Evolutionary conservation across 2,888 invertebrate species (phyloP).

Genomic region (Rhamnusium bicolor): DNA sequence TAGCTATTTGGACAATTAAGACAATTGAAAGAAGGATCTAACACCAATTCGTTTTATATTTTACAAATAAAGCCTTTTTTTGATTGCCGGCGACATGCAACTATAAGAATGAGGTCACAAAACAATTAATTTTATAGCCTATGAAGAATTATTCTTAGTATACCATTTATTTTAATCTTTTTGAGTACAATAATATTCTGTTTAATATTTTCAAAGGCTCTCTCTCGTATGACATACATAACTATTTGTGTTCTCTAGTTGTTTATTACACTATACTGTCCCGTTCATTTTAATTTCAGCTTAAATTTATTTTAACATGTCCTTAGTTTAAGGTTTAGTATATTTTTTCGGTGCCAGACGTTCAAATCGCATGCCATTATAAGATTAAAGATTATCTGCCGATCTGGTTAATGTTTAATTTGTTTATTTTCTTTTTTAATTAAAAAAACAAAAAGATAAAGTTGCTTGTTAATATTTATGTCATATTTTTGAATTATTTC

Average conservation of each 20-base stretch:
- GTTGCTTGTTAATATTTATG: no score
- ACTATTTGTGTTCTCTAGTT: neutral
- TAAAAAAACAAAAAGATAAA: no score
- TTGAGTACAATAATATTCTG: slow-evolving; percentile 19
- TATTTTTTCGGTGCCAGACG: no score
- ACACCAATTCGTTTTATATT: slow-evolving; percentile 8
- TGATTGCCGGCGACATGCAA: slow-evolving; percentile 24
- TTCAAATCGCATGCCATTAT: no score
- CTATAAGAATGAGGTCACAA: slow-evolving; percentile 29
- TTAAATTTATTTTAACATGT: slow-evolving; percentile 3
- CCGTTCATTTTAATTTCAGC: neutral
- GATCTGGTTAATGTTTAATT: no score
- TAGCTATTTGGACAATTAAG: neutral
- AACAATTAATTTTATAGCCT: slow-evolving; percentile 21
- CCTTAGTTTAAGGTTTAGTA: neutral
- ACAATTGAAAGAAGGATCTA: slow-evolving; percentile 4
- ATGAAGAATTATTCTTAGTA: slow-evolving; percentile 11
- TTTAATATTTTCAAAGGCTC: slow-evolving; percentile 6
- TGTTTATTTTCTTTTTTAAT: no score
- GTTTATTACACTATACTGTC: slow-evolving; percentile 1
- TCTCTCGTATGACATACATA: slow-evolving; percentile 15
- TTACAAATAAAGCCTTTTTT: slow-evolving; percentile 23
- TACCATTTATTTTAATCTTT: slow-evolving; percentile 19
- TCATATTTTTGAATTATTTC: no score
- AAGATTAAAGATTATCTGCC: no score